Percentiles rank a stretch among this genome's conserved stretches.
Evolutionary conservation across 2,888 invertebrate species (phyloP).

Genomic region (Lissocephala sabroskyi): DNA sequence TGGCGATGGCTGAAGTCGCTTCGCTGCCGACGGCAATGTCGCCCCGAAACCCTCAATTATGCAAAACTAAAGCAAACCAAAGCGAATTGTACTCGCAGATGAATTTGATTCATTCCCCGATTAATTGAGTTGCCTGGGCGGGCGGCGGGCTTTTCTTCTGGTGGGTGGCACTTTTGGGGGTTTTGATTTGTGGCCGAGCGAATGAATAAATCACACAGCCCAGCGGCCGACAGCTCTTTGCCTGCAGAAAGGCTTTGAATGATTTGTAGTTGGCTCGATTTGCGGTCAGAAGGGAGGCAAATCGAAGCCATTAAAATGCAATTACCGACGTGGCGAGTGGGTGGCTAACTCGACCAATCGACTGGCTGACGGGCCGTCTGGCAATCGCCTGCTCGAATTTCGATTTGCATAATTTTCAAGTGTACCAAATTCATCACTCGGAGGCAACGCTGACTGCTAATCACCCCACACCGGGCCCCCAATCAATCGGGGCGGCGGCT

Average conservation of each 20-base stretch:
- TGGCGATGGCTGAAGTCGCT: conserved; percentile 10
- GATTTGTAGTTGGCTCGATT: conserved; percentile 39
- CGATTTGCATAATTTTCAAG: not conserved
- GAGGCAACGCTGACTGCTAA: not conserved
- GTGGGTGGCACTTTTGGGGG: no score
- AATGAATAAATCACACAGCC: no score
- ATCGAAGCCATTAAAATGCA: conserved; percentile 57
- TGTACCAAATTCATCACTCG: not conserved
- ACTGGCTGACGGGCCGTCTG: not conserved
- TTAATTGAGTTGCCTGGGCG: no score
- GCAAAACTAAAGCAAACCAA: no score
- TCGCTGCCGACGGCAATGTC: conserved; percentile 18
- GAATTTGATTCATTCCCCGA: no score
- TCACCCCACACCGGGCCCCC: not conserved
- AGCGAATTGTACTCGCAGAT: no score
- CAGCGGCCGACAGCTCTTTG: no score
- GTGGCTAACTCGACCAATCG: conserved; percentile 7
- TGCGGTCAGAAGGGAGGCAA: conserved; percentile 2
- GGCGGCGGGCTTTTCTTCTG: no score
- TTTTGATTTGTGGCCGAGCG: no score
- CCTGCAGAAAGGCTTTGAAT: conserved; percentile 15
- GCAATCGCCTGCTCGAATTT: no score
- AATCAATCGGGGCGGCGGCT: conserved; percentile 2
- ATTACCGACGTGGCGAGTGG: conserved; percentile 31
- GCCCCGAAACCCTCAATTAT: conserved; percentile 41